Conservation (phyloP, 2,888 invertebrate species). For the Lasioglossum marginatum region DNA sequence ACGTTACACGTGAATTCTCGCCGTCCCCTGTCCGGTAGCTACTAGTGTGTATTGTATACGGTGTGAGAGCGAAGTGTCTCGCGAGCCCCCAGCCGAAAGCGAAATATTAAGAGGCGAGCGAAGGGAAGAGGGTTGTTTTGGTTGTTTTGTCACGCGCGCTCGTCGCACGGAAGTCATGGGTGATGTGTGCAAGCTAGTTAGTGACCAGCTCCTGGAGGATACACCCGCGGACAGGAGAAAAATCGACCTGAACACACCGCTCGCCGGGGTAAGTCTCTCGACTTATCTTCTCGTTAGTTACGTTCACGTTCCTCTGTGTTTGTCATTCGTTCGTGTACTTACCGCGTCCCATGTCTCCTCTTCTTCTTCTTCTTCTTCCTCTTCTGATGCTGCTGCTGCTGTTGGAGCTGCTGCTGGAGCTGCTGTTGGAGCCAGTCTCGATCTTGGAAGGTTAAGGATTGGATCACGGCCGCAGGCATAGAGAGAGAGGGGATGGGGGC, state of each 20-base stretch:
- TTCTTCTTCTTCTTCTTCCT: neutral
- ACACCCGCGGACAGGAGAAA: slow-evolving; percentile 57
- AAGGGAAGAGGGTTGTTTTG: neutral
- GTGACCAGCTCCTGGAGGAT: slow-evolving; percentile 66
- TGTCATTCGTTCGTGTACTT: slow-evolving; percentile 22
- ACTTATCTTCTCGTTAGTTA: slow-evolving; percentile 41
- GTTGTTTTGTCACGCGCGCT: slow-evolving; percentile 25
- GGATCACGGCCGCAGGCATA: slow-evolving; percentile 47
- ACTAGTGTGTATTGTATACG: slow-evolving; percentile 29
- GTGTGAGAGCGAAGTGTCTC: slow-evolving; percentile 41
- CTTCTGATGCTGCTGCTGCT: neutral
- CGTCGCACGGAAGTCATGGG: slow-evolving; percentile 56
- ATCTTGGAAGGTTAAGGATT: slow-evolving; percentile 50
- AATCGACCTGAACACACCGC: slow-evolving; percentile 40
- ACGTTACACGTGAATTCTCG: slow-evolving; percentile 23
- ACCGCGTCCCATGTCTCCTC: neutral
- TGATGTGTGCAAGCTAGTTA: slow-evolving; percentile 68
- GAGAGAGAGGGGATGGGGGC: slow-evolving; percentile 20
- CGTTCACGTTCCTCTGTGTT: slow-evolving; percentile 14
- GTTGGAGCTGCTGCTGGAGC: neutral
- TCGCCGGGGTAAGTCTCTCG: slow-evolving; percentile 45
- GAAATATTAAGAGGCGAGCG: neutral
- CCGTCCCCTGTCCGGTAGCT: neutral
- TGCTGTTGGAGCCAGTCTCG: neutral
- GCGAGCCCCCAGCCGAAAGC: neutral